A percentile compares a stretch with the other conserved stretches of the same genome.
Conservation (phyloP, 2,797 vertebrate genomes). For the Fringilla coelebs region DNA sequence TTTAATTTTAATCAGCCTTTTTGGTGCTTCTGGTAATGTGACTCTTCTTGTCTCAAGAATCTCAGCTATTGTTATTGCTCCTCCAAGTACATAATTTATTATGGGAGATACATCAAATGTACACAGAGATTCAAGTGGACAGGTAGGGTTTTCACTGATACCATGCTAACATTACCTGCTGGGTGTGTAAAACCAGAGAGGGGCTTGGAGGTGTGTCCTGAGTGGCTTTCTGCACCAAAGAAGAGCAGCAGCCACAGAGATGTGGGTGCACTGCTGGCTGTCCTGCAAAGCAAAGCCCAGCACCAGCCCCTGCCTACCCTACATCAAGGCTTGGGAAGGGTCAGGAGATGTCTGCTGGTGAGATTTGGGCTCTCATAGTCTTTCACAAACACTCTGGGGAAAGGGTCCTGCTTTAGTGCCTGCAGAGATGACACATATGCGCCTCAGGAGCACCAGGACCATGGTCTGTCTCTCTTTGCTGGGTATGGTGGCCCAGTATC, state of each 20-base stretch:
- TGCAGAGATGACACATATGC: not conserved
- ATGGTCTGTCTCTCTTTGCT: not conserved
- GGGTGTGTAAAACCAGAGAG: not conserved
- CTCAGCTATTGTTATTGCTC: constrained; percentile 30
- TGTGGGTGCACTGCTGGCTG: not conserved
- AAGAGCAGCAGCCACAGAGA: not conserved
- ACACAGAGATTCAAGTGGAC: not conserved
- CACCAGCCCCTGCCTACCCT: not conserved
- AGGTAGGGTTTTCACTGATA: not conserved
- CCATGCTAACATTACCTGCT: not conserved
- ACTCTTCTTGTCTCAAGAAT: constrained; percentile 43
- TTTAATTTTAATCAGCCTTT: constrained; percentile 69
- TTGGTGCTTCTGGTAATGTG: constrained; percentile 35
- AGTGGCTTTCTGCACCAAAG: not conserved
- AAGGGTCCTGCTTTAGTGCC: not conserved
- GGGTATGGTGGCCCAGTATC: not conserved
- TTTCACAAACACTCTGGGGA: not conserved
- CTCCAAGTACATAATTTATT: constrained; percentile 45
- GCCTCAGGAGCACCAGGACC: not conserved
- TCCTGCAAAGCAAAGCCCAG: not conserved
- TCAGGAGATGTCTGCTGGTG: not conserved
- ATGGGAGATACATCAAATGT: not conserved
- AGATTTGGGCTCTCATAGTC: not conserved
- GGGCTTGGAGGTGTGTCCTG: not conserved
- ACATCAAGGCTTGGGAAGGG: not conserved